Percentiles rank a stretch among this genome's conserved stretches.
These are phyloP conservation scores for Protonemura montana DNA, from an alignment of 2,888 invertebrate genomes.

Conservation along the genomic window DNA sequence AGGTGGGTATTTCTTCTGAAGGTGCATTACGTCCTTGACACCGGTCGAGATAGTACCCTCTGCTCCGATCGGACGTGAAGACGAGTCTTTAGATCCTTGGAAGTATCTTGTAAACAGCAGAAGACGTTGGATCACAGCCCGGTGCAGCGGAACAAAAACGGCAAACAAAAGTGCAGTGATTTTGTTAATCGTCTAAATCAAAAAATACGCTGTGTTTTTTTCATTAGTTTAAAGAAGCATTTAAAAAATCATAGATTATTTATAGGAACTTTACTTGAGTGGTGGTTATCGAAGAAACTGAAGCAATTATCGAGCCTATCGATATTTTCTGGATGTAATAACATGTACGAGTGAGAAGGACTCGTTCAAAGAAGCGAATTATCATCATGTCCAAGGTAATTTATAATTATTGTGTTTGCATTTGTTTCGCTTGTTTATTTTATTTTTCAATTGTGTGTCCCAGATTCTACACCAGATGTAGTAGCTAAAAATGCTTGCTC, in stretches of 20 bases:
- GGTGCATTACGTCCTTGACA: slow-evolving; percentile 36
- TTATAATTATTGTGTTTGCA: neutral
- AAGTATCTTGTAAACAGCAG: neutral
- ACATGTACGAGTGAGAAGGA: neutral
- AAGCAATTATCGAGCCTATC: slow-evolving; percentile 24
- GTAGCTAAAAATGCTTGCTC: neutral
- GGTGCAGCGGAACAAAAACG: neutral
- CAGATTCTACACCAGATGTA: neutral
- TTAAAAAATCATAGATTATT: neutral
- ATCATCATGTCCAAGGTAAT: slow-evolving; percentile 32
- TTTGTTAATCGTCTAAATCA: neutral
- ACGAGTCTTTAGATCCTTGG: neutral
- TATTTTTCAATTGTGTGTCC: slow-evolving; percentile 1
- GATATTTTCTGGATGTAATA: slow-evolving; percentile 9
- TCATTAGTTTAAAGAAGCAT: no score
- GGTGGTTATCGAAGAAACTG: slow-evolving; percentile 42
- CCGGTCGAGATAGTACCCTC: neutral
- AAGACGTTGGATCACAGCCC: neutral
- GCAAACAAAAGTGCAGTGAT: neutral
- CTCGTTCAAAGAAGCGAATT: neutral
- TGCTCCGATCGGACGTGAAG: neutral
- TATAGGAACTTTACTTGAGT: neutral
- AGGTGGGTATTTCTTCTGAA: slow-evolving; percentile 35
- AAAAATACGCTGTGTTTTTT: no score
- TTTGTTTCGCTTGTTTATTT: slow-evolving; percentile 9